These are phyloP conservation scores for Sebastiscus albofasciatus DNA, from an alignment of 2,797 vertebrate genomes.

Conservation along the genomic window DNA sequence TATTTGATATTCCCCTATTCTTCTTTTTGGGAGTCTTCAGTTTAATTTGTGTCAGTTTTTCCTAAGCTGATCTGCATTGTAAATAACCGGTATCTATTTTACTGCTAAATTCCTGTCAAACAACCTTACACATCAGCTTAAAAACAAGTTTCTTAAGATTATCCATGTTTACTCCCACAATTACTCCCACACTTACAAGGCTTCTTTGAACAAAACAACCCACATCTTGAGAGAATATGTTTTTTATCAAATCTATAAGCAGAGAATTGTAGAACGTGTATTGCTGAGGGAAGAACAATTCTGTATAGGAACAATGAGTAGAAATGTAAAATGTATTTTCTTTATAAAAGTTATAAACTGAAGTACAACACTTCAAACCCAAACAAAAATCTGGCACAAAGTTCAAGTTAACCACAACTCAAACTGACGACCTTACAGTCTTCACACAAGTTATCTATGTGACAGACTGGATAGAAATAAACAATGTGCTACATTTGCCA, in stretches of 20 bases:
- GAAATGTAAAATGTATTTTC: neutral
- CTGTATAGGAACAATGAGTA: neutral
- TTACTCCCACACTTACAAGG: neutral
- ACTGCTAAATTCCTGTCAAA: neutral
- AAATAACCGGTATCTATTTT: neutral
- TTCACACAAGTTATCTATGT: neutral
- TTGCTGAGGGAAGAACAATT: neutral
- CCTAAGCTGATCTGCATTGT: neutral
- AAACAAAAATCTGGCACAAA: neutral
- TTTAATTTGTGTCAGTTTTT: neutral
- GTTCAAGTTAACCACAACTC: neutral
- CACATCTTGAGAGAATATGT: neutral
- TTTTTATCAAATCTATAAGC: neutral
- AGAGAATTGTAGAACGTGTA: neutral
- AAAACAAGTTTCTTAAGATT: neutral
- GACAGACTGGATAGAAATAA: neutral
- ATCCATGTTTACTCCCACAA: neutral
- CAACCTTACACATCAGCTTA: too few species aligned
- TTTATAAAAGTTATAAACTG: neutral
- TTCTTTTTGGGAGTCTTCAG: neutral
- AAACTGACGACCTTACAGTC: neutral
- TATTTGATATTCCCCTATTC: neutral
- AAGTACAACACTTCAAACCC: neutral
- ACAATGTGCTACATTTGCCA: too few species aligned
- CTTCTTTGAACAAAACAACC: neutral